Evolutionary conservation across 1,140 invertebrate species (phyloP), one percentile per base, ranked within the genome.

Genomic region (Amyelois transitella): DNA sequence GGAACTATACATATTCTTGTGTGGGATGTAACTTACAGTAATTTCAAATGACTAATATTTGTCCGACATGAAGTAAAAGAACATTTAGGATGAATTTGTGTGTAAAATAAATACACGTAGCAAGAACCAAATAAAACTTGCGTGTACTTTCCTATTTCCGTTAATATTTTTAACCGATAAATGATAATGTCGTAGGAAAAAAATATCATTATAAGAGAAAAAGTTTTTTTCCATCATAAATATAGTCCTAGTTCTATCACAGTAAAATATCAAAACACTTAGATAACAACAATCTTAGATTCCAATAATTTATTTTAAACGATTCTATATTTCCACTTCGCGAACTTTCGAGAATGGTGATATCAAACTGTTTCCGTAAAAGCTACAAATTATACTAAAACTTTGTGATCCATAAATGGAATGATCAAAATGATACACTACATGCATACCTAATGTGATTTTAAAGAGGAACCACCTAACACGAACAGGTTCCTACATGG

Each of bases 211-310:
- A 21, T 48, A 8, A 21, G 6, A 45, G 8, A 21, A 19, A 48
- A 48, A 48, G 19, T 20, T 48, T 48, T 48, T 8, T 48, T 21
- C n/a, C 19, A 48, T 48, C 18, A 20, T 14, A 66, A 66, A 79
- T 60, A 75, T 77, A 77, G 61, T 77, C 71, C 77, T 81, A 85
- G 67, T 72, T 80, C 81, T 85, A 86, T 86, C 83, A 86, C 83
- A 86, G 81, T 75, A 81, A 81, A 81, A 86, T 76, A 77, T 77
- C 73, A 74, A 79, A 79, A 84, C 70, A 79, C 69, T 70, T 69
- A 72, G 58, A 47, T 19, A 45, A 21, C 17, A 21, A 53, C 17
- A 21, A 53, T 53, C 22, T 45, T 45, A 45, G 14, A 18, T 45
- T 14, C 28, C 43, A 45, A 18, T 52, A 22, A 43, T 21, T 52